A percentile compares a stretch with the other conserved stretches of the same genome.
phyloP scores from a whole-genome alignment of 2,888 invertebrate species.

The Tetragnatha montana region DNA sequence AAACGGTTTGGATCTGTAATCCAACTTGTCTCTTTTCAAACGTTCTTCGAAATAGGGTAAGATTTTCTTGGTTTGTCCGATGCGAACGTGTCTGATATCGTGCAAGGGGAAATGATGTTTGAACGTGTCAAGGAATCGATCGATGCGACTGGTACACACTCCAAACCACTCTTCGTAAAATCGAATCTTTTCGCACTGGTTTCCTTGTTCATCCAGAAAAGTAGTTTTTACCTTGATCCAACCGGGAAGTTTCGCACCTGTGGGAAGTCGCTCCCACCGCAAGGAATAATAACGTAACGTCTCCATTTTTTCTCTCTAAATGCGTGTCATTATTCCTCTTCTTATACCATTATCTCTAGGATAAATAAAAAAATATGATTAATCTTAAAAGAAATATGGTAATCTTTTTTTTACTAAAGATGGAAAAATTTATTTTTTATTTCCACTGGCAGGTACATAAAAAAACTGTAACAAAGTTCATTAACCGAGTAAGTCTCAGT shows the following conservation, averaged over 20 bases:
- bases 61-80: constrained; percentile 7
- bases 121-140: not conserved
- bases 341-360: no score
- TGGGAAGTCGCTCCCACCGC: not conserved
- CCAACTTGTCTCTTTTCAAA: not conserved
- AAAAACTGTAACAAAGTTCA: no score
- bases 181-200: not conserved
- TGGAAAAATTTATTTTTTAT: no score
- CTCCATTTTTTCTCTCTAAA: not conserved
- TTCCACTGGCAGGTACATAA: no score
- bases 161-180: constrained; percentile 26
- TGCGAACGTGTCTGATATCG: not conserved
- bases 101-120: not conserved
- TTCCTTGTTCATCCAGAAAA: not conserved
- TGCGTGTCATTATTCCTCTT: no score
- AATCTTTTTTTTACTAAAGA: no score
- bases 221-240: not conserved
- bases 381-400: no score
- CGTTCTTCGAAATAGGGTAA: constrained; percentile 35
- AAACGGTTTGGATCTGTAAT: constrained; percentile 9
- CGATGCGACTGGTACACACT: constrained; percentile 1
- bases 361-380: no score
- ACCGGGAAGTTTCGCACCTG: not conserved
- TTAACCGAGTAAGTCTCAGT: no score
- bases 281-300: not conserved